Percentiles rank a stretch among this genome's conserved stretches.
These are phyloP conservation scores for Ephialtes manifestator DNA, from an alignment of 2,888 invertebrate species.

Conservation along the genomic window DNA sequence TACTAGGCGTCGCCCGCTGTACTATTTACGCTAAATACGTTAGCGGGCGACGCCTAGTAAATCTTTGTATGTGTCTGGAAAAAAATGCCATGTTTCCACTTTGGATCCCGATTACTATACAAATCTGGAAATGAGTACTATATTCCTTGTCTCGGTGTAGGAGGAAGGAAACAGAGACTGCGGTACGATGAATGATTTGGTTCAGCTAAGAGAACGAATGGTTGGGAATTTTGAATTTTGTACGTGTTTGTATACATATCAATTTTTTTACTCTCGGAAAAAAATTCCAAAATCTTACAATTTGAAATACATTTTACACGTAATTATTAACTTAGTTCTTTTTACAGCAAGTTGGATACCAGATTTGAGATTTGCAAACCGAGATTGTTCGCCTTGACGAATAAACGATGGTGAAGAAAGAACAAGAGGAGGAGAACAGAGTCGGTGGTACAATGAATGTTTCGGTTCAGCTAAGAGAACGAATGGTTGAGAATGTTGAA, in stretches of 20 bases:
- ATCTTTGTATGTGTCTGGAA: too few species aligned
- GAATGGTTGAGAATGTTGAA: constrained; percentile 12
- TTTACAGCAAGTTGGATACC: background rate
- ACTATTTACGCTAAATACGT: too few species aligned
- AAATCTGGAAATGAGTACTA: too few species aligned
- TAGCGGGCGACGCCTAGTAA: too few species aligned
- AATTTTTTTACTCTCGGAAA: too few species aligned
- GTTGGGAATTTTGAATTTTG: constrained; percentile 12
- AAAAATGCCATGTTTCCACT: too few species aligned
- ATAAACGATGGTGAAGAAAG: constrained; percentile 30
- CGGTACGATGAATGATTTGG: constrained; percentile 55
- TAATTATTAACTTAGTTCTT: background rate
- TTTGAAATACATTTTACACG: background rate
- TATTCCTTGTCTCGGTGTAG: too few species aligned
- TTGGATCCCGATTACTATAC: too few species aligned
- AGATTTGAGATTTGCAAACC: background rate
- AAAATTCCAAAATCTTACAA: background rate
- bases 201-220: constrained; percentile 23
- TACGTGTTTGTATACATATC: too few species aligned
- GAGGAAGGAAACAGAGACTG: constrained; percentile 26
- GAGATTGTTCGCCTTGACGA: background rate
- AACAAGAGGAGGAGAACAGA: constrained; percentile 36
- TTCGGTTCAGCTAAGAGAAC: constrained; percentile 40
- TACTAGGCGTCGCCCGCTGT: too few species aligned
- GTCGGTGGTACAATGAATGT: constrained; percentile 47